These are phyloP conservation scores for Achlya flavicornis DNA, from an alignment of 2,888 invertebrate genomes.

Conservation along the genomic window DNA sequence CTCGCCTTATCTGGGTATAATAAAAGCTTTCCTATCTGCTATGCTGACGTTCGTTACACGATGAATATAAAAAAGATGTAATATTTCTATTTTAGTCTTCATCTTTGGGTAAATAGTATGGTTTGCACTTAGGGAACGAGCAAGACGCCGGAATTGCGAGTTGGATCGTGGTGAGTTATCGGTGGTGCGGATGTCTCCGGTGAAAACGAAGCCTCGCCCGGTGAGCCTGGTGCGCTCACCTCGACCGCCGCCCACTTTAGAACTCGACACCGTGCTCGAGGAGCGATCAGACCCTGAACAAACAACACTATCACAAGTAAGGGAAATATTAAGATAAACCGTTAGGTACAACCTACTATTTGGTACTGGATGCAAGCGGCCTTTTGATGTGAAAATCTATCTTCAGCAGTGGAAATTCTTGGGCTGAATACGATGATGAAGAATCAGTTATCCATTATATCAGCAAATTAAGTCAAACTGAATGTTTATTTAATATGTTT, in stretches of 20 bases:
- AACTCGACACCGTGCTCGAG: constrained; percentile 93
- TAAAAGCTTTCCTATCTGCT: constrained; percentile 9
- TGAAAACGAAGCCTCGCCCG: constrained; percentile 62
- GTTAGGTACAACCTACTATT: not conserved
- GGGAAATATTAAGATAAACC: too few relatives aligned
- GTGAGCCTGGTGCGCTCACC: constrained; percentile 84
- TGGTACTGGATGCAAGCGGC: not conserved
- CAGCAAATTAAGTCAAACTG: too few relatives aligned
- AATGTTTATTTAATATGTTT: too few relatives aligned
- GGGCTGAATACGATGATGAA: too few relatives aligned
- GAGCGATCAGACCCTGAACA: constrained; percentile 92
- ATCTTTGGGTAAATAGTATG: not conserved
- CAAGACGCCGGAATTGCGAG: constrained; percentile 91
- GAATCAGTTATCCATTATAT: too few relatives aligned
- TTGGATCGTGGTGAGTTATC: constrained; percentile 92
- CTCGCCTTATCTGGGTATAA: constrained; percentile 22
- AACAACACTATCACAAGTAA: constrained; percentile 80
- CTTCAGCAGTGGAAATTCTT: too few relatives aligned
- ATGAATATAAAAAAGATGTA: not conserved
- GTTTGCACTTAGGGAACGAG: constrained; percentile 85
- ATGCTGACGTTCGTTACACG: not conserved
- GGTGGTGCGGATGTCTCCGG: constrained; percentile 87
- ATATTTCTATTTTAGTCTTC: constrained; percentile 1
- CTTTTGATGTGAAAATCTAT: too few relatives aligned
- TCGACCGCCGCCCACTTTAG: constrained; percentile 89